These are phyloP conservation scores for Barbus barbus DNA, from an alignment of 2,113 vertebrate genomes.

Conservation along the genomic window DNA sequence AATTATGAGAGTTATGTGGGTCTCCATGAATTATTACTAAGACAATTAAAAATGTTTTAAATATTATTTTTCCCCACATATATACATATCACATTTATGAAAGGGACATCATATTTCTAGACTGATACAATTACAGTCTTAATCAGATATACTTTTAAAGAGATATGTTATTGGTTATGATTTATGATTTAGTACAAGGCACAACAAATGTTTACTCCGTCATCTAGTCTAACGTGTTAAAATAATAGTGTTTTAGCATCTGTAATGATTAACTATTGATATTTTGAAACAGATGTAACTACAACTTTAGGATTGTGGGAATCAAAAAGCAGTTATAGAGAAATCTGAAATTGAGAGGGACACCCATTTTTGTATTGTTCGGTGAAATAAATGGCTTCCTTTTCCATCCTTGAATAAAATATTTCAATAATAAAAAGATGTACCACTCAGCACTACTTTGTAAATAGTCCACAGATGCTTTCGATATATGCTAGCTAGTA, in stretches of 20 bases:
- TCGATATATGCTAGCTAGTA: neutral
- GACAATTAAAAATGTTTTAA: neutral
- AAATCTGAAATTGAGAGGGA: neutral
- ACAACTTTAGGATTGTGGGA: neutral
- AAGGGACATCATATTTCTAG: neutral
- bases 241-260: neutral
- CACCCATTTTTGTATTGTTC: neutral
- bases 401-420: neutral
- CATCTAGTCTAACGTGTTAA: neutral
- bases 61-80: too few relatives aligned
- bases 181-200: slow-evolving; percentile 1
- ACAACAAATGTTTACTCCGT: neutral
- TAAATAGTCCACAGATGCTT: neutral
- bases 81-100: neutral
- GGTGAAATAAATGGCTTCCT: neutral
- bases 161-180: neutral
- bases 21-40: neutral
- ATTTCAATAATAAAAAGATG: neutral
- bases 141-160: neutral
- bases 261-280: neutral
- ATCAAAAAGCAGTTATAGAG: neutral
- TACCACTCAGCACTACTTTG: slow-evolving; percentile 22
- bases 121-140: neutral
- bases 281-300: neutral
- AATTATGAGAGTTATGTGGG: neutral